phyloP scores from a whole-genome alignment of 1,140 invertebrate species.

The Drosophila albomicans region DNA sequence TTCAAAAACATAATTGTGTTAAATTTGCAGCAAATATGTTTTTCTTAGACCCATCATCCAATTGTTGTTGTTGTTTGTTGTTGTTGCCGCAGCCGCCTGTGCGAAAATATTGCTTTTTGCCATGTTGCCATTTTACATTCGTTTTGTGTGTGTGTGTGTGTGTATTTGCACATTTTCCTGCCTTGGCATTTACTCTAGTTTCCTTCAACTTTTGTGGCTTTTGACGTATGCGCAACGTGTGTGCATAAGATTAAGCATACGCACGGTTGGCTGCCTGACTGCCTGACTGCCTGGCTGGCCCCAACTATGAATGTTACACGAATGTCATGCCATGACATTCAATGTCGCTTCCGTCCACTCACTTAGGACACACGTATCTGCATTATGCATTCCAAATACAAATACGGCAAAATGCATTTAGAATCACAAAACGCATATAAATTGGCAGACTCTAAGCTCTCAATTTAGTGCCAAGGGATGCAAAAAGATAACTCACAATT shows the following conservation, averaged over 20 bases:
- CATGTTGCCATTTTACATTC: neutral
- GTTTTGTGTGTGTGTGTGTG: too few relatives aligned
- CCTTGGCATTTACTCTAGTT: constrained; percentile 17
- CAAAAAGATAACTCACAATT: constrained; percentile 34
- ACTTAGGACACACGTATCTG: neutral
- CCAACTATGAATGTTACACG: constrained; percentile 42
- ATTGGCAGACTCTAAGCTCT: constrained; percentile 31
- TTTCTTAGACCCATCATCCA: constrained; percentile 29
- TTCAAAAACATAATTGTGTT: constrained; percentile 63
- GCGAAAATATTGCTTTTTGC: constrained; percentile 34
- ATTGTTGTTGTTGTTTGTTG: constrained; percentile 26
- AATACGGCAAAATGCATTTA: constrained; percentile 25
- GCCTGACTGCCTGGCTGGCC: constrained; percentile 37
- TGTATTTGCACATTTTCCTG: neutral
- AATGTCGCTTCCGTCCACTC: constrained; percentile 14
- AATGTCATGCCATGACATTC: constrained; percentile 45
- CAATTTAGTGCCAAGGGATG: constrained; percentile 25
- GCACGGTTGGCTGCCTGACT: constrained; percentile 45
- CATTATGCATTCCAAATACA: constrained; percentile 14
- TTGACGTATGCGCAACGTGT: constrained; percentile 60
- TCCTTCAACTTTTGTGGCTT: constrained; percentile 71
- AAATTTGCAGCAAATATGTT: constrained; percentile 60
- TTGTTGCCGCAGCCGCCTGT: neutral
- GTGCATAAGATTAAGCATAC: constrained; percentile 72
- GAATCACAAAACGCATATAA: constrained; percentile 27